Percentiles rank a stretch among this genome's conserved stretches.
These are phyloP conservation scores for Trichosurus vulpecula DNA, from an alignment of 2,797 vertebrate genomes.

Conservation along the genomic window DNA sequence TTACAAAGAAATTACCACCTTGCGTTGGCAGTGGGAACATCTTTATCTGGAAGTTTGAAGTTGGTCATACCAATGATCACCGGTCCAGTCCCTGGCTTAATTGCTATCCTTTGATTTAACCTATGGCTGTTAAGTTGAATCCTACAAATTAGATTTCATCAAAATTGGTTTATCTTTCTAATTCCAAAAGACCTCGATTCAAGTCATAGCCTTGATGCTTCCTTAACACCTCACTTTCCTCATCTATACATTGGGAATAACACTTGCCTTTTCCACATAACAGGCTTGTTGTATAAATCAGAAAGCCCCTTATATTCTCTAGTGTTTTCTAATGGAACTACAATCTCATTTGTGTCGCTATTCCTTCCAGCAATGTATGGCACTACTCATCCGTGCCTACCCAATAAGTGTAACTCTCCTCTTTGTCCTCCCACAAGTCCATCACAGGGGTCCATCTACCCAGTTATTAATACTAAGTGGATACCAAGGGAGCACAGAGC, in stretches of 20 bases:
- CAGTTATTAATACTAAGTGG: background rate
- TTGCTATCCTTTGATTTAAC: conserved; percentile 1
- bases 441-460: background rate
- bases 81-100: background rate
- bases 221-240: background rate
- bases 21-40: background rate
- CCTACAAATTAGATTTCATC: background rate
- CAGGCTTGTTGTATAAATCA: background rate
- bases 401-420: background rate
- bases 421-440: background rate
- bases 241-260: background rate
- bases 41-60: background rate
- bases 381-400: background rate
- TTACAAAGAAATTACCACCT: background rate
- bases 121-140: background rate
- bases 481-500: background rate
- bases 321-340: background rate
- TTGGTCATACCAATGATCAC: background rate
- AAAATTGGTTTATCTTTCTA: conserved; percentile 1
- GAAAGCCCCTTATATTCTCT: background rate
- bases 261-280: background rate
- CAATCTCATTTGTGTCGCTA: background rate
- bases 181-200: background rate
- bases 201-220: background rate
- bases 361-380: background rate